A percentile compares a stretch with the other conserved stretches of the same genome.
phyloP scores from a whole-genome alignment of 2,888 invertebrate species.

The Subacronicta megacephala region DNA sequence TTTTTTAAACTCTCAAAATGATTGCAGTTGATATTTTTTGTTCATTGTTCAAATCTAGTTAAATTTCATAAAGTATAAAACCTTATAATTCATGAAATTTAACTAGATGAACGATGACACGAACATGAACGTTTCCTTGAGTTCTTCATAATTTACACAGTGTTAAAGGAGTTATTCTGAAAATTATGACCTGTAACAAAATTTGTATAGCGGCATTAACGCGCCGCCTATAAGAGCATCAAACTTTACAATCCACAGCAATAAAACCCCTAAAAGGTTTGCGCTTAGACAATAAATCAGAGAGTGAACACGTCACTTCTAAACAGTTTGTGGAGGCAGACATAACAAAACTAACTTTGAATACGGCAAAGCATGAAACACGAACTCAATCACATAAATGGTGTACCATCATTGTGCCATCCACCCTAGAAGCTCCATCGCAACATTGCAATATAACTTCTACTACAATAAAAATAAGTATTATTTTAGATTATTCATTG shows the following conservation, averaged over 20 bases:
- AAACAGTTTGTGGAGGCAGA: constrained; percentile 70
- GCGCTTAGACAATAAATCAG: constrained; percentile 73
- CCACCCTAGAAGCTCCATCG: constrained; percentile 51
- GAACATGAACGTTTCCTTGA: constrained; percentile 28
- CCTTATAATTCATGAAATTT: no score
- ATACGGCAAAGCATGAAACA: constrained; percentile 68
- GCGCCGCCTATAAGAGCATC: constrained; percentile 69
- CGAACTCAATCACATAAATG: constrained; percentile 77
- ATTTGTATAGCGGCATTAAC: constrained; percentile 70
- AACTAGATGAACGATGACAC: no score
- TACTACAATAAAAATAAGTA: constrained; percentile 60
- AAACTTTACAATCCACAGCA: constrained; percentile 63
- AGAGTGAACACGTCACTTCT: constrained; percentile 60
- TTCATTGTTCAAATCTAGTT: constrained; percentile 11
- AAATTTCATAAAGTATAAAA: constrained; percentile 5
- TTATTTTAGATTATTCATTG: constrained; percentile 57
- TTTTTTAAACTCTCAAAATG: no score
- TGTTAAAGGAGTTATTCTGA: constrained; percentile 52
- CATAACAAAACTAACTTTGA: constrained; percentile 76
- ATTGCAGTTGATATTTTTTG: no score
- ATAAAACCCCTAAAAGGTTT: constrained; percentile 63
- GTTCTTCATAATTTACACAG: constrained; percentile 47
- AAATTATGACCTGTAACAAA: constrained; percentile 55
- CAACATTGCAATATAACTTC: constrained; percentile 42
- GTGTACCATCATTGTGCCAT: constrained; percentile 67